Evolutionary conservation across 1,140 invertebrate species (phyloP).

Genomic region (fruit fly (Drosophila melanogaster)): Release_6_plus_ISO1_MT NC_004354.4:18107501-18108000

Average conservation of each 20-base stretch:
- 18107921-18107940: slow-evolving; percentile 49
- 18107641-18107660: slow-evolving; percentile 22
- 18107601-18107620: slow-evolving; percentile 33
- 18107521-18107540: slow-evolving; percentile 31
- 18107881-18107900: slow-evolving; percentile 41
- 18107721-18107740: slow-evolving; percentile 19
- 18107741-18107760: slow-evolving; percentile 23
- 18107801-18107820: slow-evolving; percentile 32
- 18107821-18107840: slow-evolving; percentile 45
- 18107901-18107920: slow-evolving; percentile 34
- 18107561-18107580: slow-evolving; percentile 22
- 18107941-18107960: slow-evolving; percentile 44
- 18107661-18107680: slow-evolving; percentile 36
- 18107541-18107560: slow-evolving; percentile 21
- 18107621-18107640: slow-evolving; percentile 36
- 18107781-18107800: slow-evolving; percentile 53
- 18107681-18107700: slow-evolving; percentile 53
- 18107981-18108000: slow-evolving; percentile 76
- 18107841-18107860: slow-evolving; percentile 51
- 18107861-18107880: slow-evolving; percentile 12
- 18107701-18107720: slow-evolving; percentile 19
- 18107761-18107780: slow-evolving; percentile 48
- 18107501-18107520: slow-evolving; percentile 51
- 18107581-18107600: slow-evolving; percentile 26
- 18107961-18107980: slow-evolving; percentile 70